Evolutionary conservation across 2,113 vertebrate species (phyloP).

Genomic region (Leiothrix lutea): DNA sequence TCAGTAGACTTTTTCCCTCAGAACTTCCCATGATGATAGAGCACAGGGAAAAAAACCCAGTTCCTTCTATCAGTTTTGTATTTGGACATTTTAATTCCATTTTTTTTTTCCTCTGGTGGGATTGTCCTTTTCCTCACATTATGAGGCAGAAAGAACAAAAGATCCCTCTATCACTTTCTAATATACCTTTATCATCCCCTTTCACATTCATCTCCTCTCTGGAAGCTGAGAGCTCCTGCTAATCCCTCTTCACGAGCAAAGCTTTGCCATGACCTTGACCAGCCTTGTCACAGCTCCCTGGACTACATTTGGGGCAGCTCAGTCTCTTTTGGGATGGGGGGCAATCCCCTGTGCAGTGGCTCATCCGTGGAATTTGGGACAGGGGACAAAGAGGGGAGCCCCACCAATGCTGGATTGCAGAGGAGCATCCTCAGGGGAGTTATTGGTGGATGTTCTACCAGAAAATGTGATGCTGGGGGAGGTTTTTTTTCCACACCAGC

Average conservation of each 20-base stretch:
- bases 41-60: neutral
- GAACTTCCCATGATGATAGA: neutral
- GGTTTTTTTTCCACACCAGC: neutral
- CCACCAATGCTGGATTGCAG: accelerated
- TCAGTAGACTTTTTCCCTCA: neutral
- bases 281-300: neutral
- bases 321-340: neutral
- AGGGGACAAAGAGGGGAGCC: neutral
- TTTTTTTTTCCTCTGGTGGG: neutral
- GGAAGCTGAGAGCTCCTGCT: neutral
- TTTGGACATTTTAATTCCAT: neutral
- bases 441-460: neutral
- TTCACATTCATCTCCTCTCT: neutral
- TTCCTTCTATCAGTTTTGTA: neutral
- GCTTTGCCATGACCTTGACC: neutral
- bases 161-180: neutral
- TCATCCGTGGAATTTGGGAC: accelerated
- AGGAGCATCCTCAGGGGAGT: neutral
- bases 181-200: neutral
- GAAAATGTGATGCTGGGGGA: neutral
- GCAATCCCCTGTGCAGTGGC: neutral
- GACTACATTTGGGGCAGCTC: neutral
- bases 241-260: neutral
- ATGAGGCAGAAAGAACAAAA: conserved; percentile 39
- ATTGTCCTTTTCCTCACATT: neutral